phyloP scores from a whole-genome alignment of 2,888 invertebrate species.

The Leptopilina drosophilae region DNA sequence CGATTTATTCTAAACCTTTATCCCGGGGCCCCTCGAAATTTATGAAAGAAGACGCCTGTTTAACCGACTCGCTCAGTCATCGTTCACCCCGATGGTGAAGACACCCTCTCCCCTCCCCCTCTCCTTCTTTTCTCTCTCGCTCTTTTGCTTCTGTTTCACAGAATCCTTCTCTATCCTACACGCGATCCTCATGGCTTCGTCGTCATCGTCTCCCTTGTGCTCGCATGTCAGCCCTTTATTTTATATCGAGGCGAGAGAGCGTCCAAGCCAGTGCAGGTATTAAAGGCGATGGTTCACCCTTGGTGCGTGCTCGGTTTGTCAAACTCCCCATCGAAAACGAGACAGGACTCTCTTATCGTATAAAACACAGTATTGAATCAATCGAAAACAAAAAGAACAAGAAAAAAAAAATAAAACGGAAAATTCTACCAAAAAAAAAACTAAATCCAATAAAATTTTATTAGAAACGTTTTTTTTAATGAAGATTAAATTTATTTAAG shows the following conservation, averaged over 20 bases:
- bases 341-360: conserved; percentile 67
- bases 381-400: conserved; percentile 43
- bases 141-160: conserved; percentile 36
- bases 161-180: conserved; percentile 51
- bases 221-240: conserved; percentile 75
- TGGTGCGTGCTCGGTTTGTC: conserved; percentile 75
- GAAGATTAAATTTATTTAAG: no score
- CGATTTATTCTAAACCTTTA: conserved; percentile 76
- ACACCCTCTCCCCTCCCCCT: conserved; percentile 64
- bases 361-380: conserved; percentile 50
- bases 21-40: conserved; percentile 72
- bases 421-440: no score
- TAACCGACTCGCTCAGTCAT: conserved; percentile 76
- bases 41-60: conserved; percentile 76
- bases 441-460: no score
- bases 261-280: conserved; percentile 71
- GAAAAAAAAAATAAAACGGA: no score
- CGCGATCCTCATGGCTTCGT: conserved; percentile 51
- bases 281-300: conserved; percentile 74
- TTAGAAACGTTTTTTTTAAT: no score
- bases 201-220: conserved; percentile 50
- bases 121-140: conserved; percentile 56
- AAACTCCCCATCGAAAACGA: conserved; percentile 65
- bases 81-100: conserved; percentile 72
- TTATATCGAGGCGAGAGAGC: conserved; percentile 73